Percentiles rank a stretch among this genome's conserved stretches.
phyloP scores from a whole-genome alignment of 2,113 vertebrate genomes.

The Pterocles orientalis region DNA sequence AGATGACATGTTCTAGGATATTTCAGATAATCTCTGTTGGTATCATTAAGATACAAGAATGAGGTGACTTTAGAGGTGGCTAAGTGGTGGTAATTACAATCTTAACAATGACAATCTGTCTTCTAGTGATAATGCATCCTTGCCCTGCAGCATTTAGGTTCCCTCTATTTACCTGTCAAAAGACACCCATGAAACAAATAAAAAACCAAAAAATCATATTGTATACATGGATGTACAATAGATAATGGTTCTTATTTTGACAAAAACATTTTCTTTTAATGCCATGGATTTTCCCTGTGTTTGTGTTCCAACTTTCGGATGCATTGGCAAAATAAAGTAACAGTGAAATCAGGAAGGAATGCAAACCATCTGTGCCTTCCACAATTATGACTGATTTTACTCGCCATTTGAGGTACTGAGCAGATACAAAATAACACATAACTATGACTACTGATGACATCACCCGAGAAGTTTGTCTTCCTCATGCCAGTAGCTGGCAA shows the following conservation, averaged over 20 bases:
- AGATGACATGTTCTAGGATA: neutral
- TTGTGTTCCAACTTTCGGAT: neutral
- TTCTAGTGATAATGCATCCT: neutral
- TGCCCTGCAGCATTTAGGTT: neutral
- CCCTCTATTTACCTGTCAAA: neutral
- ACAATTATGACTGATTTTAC: neutral
- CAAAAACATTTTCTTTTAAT: neutral
- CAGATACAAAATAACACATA: neutral
- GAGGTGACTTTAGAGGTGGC: neutral
- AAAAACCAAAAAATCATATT: neutral
- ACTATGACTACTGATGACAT: neutral
- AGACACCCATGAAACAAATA: neutral
- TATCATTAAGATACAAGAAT: neutral
- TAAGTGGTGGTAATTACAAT: constrained; percentile 9
- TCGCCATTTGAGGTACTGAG: neutral
- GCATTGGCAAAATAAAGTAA: neutral
- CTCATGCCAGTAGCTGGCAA: neutral
- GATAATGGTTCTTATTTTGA: neutral
- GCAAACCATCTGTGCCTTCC: neutral
- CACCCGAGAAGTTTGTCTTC: neutral
- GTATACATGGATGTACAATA: neutral
- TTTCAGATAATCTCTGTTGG: neutral
- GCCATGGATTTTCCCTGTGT: neutral
- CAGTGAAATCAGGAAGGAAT: neutral
- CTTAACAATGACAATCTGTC: neutral